phyloP scores from a whole-genome alignment of 2,113 vertebrate species.

The Larimichthys polyactis region DNA sequence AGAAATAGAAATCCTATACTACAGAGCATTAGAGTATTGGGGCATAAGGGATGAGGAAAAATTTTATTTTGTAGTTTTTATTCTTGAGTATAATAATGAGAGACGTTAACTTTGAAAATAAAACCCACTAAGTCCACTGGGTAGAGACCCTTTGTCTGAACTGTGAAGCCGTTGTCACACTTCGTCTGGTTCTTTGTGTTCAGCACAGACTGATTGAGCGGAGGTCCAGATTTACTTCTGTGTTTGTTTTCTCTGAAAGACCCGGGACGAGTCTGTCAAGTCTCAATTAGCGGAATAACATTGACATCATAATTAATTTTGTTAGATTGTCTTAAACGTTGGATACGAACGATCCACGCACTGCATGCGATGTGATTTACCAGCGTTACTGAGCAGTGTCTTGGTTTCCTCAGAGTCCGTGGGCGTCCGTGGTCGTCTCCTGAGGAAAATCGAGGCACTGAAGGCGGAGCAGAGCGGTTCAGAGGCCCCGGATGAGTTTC shows the following conservation, averaged over 20 bases:
- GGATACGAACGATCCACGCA: neutral
- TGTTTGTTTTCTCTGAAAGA: slow-evolving; percentile 32
- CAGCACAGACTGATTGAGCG: slow-evolving; percentile 30
- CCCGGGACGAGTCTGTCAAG: slow-evolving; percentile 7
- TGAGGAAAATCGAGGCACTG: slow-evolving; percentile 88
- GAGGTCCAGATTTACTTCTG: slow-evolving; percentile 37
- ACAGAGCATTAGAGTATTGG: no score
- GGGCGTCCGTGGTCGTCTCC: slow-evolving; percentile 86
- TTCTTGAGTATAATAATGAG: slow-evolving; percentile 15
- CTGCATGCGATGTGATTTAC: neutral
- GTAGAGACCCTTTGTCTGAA: neutral
- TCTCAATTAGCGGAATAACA: neutral
- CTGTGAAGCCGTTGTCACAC: slow-evolving; percentile 26
- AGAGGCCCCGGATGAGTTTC: slow-evolving; percentile 89
- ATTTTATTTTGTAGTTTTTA: slow-evolving; percentile 18
- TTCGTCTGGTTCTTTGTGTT: slow-evolving; percentile 34
- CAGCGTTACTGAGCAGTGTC: neutral
- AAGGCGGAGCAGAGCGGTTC: slow-evolving; percentile 72
- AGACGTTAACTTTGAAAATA: slow-evolving; percentile 25
- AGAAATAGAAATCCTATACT: no score
- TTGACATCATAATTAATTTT: no score
- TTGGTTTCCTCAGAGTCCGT: slow-evolving; percentile 84
- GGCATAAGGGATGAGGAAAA: no score
- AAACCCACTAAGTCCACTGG: neutral
- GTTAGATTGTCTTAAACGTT: neutral